Evolutionary conservation across 2,888 invertebrate species (phyloP).

Genomic region (Globia sparganii): DNA sequence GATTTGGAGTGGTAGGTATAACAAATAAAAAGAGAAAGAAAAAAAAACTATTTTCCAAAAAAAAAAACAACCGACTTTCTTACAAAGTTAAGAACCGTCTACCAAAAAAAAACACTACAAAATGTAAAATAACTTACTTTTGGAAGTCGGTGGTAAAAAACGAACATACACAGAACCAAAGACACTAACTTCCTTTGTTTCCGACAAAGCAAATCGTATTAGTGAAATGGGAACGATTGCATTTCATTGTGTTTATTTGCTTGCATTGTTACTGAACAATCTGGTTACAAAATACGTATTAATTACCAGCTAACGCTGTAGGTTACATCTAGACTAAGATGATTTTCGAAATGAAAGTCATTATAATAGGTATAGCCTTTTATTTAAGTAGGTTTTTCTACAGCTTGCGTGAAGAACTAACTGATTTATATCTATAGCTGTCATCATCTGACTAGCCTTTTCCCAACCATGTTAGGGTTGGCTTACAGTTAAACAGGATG

Average conservation of each 20-base stretch:
- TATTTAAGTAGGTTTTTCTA: neutral
- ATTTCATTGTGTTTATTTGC: neutral
- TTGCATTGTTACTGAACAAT: neutral
- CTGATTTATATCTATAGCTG: neutral
- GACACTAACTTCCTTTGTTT: neutral
- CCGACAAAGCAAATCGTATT: neutral
- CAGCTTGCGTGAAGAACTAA: neutral
- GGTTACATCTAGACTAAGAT: neutral
- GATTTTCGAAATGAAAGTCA: no score
- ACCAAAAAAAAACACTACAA: neutral
- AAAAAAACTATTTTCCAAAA: no score
- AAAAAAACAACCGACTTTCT: neutral
- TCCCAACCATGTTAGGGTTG: neutral
- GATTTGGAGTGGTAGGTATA: no score
- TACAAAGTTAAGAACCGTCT: neutral
- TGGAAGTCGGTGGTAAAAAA: no score
- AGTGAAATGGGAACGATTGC: neutral
- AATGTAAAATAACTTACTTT: neutral
- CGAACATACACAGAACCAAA: neutral
- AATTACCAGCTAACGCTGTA: neutral
- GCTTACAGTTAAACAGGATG: no score
- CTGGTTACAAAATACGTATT: neutral
- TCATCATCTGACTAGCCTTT: neutral
- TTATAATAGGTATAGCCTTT: neutral
- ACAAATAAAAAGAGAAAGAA: no score